Base-by-base conservation (phyloP, 2,113 vertebrate species). In the Cephalopterus ornatus region DNA sequence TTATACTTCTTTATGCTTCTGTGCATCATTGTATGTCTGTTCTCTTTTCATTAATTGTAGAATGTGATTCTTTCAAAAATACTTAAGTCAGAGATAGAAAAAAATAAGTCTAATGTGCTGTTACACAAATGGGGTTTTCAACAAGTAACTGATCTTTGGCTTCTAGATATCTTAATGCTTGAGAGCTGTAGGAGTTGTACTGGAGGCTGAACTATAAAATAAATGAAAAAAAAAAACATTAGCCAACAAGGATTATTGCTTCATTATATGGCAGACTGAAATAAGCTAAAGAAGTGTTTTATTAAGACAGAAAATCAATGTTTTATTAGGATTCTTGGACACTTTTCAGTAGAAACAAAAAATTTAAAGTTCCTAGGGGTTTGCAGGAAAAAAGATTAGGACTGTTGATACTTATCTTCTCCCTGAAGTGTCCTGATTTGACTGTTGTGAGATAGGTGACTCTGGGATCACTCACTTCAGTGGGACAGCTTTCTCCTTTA, bases 31-130 rank as follows among this genome's bases (percentile, higher is more conserved):
- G 4, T 30, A 14, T 49, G 5, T 70, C 32, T 59, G 20, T 78
- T 50, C 28, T 47, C 20, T 39, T 42, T 70, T n/a, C 1, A 8
- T 58, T 67, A 67, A 18, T 37, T 79, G 11, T 41, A 47, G 18
- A 79, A 67, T 21, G 35, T 50, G 23, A 17, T 58, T 58, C 24
- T 67, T 65, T 41, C 11, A 50, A 46, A 75, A 90, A 49, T 47
- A 13, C 1, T 0, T 12, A 50, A 44, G 4, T 62, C 3, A 15
- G 21, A 50, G 50, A 24, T 1, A 2, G n/a, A n/a, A 24, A 55
- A 44, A 72, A 56, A 12, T 5, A 39, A 35, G 13, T 28, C 14
- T 41, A 23, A 39, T 62, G 26, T 17, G 8, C 28, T 39, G 16
- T 76, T 59, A 44, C 11, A 11, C 8, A 49, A 39, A 21, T 39